phyloP scores from a whole-genome alignment of 2,797 vertebrate species.

The Sebastes dallii region DNA sequence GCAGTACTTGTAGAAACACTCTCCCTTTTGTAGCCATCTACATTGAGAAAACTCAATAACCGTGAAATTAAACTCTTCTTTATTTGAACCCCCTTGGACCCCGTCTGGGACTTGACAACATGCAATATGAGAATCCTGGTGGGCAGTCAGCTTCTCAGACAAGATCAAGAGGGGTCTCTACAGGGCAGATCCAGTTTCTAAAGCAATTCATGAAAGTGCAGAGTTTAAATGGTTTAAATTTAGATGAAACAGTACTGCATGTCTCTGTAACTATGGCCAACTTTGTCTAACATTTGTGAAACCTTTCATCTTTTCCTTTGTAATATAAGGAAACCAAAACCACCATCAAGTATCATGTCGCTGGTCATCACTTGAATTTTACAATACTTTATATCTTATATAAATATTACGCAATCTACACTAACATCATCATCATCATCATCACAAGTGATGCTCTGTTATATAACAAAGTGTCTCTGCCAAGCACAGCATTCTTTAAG shows the following conservation, averaged over 20 bases:
- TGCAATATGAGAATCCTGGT: conserved; percentile 31
- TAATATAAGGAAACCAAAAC: background rate
- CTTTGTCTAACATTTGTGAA: background rate
- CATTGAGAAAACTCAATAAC: conserved; percentile 45
- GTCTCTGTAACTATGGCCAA: background rate
- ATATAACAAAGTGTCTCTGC: conserved; percentile 14
- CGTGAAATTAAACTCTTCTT: conserved; percentile 45
- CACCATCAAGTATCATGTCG: background rate
- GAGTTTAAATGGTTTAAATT: background rate
- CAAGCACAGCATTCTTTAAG: conserved; percentile 17
- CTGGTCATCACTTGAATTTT: background rate
- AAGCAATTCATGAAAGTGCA: background rate
- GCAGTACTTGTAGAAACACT: background rate
- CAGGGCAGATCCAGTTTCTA: background rate
- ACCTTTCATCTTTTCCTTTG: background rate
- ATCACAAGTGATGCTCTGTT: background rate
- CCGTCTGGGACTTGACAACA: conserved; percentile 15
- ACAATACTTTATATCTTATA: background rate
- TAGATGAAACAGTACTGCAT: background rate
- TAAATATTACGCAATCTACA: background rate
- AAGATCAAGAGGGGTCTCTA: background rate
- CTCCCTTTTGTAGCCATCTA: background rate
- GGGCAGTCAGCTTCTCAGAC: background rate
- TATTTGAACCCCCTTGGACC: conserved; percentile 36
- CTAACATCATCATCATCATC: conserved; percentile 1